Base-by-base conservation (phyloP, 2,797 vertebrate genomes). In the Halcyon leucocephala region DNA sequence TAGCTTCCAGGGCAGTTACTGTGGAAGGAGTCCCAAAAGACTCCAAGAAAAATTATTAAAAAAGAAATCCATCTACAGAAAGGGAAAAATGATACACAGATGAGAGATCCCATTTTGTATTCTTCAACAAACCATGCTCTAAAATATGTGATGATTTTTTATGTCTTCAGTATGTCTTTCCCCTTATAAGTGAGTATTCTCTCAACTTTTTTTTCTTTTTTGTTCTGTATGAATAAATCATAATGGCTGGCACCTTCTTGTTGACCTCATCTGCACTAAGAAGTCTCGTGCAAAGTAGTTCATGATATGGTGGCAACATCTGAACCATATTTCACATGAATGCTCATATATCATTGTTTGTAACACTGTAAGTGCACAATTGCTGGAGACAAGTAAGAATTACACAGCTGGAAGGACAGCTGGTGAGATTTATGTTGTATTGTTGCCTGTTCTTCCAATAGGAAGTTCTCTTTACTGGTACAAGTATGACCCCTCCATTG, bases 311-410 rank as follows among this genome's bases (percentile, higher is more conserved):
- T 91, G 93, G 66, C 69, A 91, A 88, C 61, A 71, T 91, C 79
- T 88, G 85, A 95, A 72, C 65, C 16, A 9, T 48, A 92, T 94
- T 95, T 93, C 64, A 79, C 39, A n/a, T 44, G 42, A 86, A 55
- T 79, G 61, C 61, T 95, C 79, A 41, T 74, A 7, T 83, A 90
- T 92, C 60, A 78, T n/a, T 82, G 52, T 82, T 91, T 83, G 46
- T 80, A 89, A 48, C 22, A 21, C 26, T 78, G 33, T 70, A 65
- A 94, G 54, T 24, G 19, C 46, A 72, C 3, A 0, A 69, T 31
- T 90, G 76, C 78, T 91, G 66, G 66, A 72, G 65, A 93, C 69
- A 93, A 86, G 54, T 93, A 94, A 66, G 90, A 94, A 95, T 95
- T 66, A 66, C 39, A 35, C 62, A 29, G 44, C 58, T 96, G 79